Evolutionary conservation across 2,113 vertebrate genomes (phyloP).

Genomic region (Spea multiplicata): DNA sequence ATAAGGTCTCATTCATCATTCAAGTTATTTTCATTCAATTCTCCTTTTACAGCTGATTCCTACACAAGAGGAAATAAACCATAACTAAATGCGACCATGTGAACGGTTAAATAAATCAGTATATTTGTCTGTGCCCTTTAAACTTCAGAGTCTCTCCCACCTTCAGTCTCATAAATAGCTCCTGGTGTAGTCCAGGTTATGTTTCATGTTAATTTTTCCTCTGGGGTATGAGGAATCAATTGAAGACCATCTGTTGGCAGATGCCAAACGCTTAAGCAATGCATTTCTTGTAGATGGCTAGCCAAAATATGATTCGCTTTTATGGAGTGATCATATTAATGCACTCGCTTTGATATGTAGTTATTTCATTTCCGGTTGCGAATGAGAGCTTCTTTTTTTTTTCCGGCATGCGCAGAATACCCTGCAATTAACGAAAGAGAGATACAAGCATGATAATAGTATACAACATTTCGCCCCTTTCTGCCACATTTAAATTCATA

Average conservation of each 20-base stretch:
- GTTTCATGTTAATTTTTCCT: conserved; percentile 36
- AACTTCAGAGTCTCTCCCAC: conserved; percentile 49
- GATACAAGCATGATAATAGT: too few relatives aligned
- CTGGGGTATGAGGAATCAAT: conserved; percentile 45
- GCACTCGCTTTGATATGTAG: not conserved
- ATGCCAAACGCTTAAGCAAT: conserved; percentile 22
- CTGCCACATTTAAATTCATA: not conserved
- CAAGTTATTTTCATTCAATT: too few relatives aligned
- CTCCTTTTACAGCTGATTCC: too few relatives aligned
- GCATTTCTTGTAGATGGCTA: conserved; percentile 22
- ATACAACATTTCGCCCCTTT: too few relatives aligned
- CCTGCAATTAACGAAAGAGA: too few relatives aligned
- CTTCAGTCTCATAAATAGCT: conserved; percentile 48
- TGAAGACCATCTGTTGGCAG: conserved; percentile 41
- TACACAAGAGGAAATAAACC: not conserved
- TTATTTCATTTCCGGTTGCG: not conserved
- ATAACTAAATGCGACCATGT: not conserved
- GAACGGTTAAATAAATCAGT: conserved; percentile 7
- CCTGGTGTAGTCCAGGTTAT: conserved; percentile 43
- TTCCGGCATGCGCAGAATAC: too few relatives aligned
- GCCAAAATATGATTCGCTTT: conserved; percentile 9
- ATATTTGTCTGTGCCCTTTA: conserved; percentile 6
- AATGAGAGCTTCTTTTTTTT: too few relatives aligned
- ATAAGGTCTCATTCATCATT: too few relatives aligned
- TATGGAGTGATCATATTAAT: conserved; percentile 14